A percentile compares a stretch with the other conserved stretches of the same genome.
phyloP scores from a whole-genome alignment of 2,113 vertebrate genomes.

The Plecotus auritus region DNA sequence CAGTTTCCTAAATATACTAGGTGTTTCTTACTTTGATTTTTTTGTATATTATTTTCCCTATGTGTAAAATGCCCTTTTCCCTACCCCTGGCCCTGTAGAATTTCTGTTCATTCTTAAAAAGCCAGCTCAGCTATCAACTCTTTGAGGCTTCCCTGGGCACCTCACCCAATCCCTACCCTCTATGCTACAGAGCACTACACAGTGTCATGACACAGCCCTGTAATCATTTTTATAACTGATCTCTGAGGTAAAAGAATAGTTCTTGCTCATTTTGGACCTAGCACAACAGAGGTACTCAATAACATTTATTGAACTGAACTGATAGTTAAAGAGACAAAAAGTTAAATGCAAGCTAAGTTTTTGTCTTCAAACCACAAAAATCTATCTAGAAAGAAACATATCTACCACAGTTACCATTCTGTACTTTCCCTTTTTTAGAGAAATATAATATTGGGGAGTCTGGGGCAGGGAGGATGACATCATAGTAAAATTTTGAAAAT shows the following conservation, averaged over 20 bases:
- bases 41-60: background rate
- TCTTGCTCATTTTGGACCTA: background rate
- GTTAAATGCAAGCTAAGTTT: background rate
- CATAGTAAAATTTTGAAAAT: background rate
- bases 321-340: background rate
- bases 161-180: background rate
- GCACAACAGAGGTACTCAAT: background rate
- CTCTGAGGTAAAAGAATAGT: background rate
- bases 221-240: background rate
- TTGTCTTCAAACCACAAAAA: background rate
- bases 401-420: background rate
- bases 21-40: background rate
- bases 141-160: background rate
- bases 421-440: background rate
- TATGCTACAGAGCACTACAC: background rate
- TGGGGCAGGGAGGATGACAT: background rate
- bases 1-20: background rate
- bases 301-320: background rate
- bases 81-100: background rate
- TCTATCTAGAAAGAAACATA: background rate
- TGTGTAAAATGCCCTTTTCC: background rate
- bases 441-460: background rate
- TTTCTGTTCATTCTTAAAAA: slow-evolving; percentile 22
- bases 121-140: background rate
- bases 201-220: background rate